Evolutionary conservation across 2,113 vertebrate species (phyloP), one percentile per base, ranked within the genome.

Genomic region (Ranitomeya variabilis): DNA sequence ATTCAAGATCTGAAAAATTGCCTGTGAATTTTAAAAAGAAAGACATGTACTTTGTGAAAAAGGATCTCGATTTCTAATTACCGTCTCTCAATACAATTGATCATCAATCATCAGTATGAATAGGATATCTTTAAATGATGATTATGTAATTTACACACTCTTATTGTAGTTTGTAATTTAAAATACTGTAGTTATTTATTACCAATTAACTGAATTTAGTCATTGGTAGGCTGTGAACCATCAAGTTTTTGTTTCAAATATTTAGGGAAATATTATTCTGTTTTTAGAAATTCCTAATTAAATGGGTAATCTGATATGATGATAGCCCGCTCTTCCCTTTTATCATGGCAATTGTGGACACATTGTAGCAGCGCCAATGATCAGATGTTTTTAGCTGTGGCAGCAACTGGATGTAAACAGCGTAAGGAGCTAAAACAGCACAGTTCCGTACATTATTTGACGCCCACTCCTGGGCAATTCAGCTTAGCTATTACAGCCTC

Each of bases 121-220:
- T 90, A 69, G 57, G 85, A 89, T 90, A 90, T 90, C 92, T 95
- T 91, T 92, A 31, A 93, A 95, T 95, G 91, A 90, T 90, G 90
- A 94, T 90, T 92, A 92, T 91, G 83, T 93, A 93, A 92, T 92
- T 91, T 91, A 93, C 93, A 92, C 94, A 92, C 93, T 93, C 93
- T 92, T 94, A 94, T 93, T 92, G 83, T 91, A 93, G 92, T 93
- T 91, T 94, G 91, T 89, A 73, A 90, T 76, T 90, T 86, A 85
- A 92, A 60, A 51, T 91, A 45, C 37, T 45, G 37, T 45, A 93
- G 90, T 94, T 93, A 90, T 93, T 95, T 94, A 89, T 73, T 91
- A 94, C 91, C 93, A 93, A 95, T 95, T 96, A 95, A 95, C 94
- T 93, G 92, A 80, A 93, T 92, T 93, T 90, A 91, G 93, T 96